Percentiles rank a stretch among this genome's conserved stretches.
Conservation (phyloP, 2,797 vertebrate genomes). For the Aphelocoma californica region DNA sequence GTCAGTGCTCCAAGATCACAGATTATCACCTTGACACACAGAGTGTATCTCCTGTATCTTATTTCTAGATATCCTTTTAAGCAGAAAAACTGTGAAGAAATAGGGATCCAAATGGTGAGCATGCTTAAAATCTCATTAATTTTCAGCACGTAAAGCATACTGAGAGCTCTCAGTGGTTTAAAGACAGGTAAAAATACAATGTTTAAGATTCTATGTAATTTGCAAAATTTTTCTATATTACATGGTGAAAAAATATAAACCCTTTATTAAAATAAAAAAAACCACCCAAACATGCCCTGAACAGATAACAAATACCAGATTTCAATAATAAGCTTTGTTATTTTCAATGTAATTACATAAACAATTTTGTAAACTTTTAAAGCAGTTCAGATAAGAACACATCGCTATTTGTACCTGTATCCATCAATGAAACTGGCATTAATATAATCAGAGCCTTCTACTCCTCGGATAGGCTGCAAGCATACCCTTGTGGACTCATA, state of each 20-base stretch:
- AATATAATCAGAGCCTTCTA: conserved; percentile 99
- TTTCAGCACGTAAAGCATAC: not conserved
- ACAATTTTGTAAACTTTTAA: conserved; percentile 8
- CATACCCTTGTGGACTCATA: conserved; percentile 98
- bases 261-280: not conserved
- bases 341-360: not conserved
- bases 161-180: not conserved
- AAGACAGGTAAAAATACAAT: not conserved
- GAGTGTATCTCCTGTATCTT: not conserved
- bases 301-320: not conserved
- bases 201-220: not conserved
- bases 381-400: not conserved
- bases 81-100: not conserved
- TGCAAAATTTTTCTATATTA: not conserved
- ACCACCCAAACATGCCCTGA: not conserved
- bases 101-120: not conserved
- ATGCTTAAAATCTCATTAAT: not conserved
- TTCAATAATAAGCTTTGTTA: not conserved
- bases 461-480: conserved; percentile 96
- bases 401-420: conserved; percentile 84
- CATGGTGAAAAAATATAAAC: not conserved
- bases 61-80: not conserved
- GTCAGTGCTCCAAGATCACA: not conserved
- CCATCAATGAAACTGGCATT: conserved; percentile 99
- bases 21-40: not conserved